Evolutionary conservation across 2,888 invertebrate genomes (phyloP), one percentile per base, ranked within the genome.

Genomic region (Philereme transversata): DNA sequence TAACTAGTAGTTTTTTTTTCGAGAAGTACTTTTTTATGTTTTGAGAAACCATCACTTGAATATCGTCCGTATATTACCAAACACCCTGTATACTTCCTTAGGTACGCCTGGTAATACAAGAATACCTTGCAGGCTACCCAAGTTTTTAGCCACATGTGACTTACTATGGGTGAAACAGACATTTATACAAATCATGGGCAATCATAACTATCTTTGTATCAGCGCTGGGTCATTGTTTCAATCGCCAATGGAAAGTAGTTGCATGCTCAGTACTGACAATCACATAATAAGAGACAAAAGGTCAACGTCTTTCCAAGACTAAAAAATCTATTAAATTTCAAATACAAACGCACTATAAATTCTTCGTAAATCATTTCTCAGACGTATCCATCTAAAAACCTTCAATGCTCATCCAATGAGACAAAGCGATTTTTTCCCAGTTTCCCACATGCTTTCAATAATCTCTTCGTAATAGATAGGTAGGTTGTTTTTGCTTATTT

Each of bases 371-470:
- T 9, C 45, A 58, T 62, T 50, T 62, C 57, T 60, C 47, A 60
- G 50, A 48, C 8, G 33, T 8, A 6, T 10, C 10, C 22, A 41
- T 38, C 11, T 38, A 59, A 62, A 54, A 62, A 57, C 35, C 41
- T 53, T 56, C 46, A 67, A 58, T 34, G 55, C 44, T 52, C 57
- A 70, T 66, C 61, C 55, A 64, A 66, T 55, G 54, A 11, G 50
- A 81, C 79, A 81, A 83, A 80, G 68, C 67, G 60, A 11, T 34
- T 77, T 77, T 81, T 81, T 78, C 70, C 60, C 45, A 57, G 54
- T 64, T 65, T 84, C 84, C 69, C 87, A 84, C 76, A 60, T 69
- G 77, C 87, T 86, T 87, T 87, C 87, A 79, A 77, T 75, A 73
- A 56, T 64, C 69, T 64, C 74, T 75, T 76, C 65, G 75, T 68